Evolutionary conservation across 2,888 invertebrate species (phyloP), one percentile per base, ranked within the genome.

Genomic region (Serripes groenlandicus): DNA sequence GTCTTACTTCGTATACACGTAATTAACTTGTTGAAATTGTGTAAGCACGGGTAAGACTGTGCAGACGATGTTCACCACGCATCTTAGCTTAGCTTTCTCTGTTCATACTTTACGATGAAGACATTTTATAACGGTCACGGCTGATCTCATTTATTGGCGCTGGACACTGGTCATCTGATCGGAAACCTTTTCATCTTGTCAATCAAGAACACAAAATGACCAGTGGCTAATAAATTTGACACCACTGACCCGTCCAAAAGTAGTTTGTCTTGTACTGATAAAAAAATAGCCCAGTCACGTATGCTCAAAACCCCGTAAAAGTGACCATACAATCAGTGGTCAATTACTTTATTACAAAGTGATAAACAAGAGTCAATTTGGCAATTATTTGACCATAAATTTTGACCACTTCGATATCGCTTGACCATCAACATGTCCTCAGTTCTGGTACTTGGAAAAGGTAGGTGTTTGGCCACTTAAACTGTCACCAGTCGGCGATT

Each of bases 381-480:
- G 74, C 34, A 58, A 77, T 81, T 77, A 77, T 76, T 49, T 76
- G 34, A 34, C 68, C 81, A 81, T 81, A 76, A 81, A 81, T 26
- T 37, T 68, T 81, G 76, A 73, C 81, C 81, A 56, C 69, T 62
- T n/a, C 64, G 62, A 52, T 74, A 74, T 74, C 74, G 28, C 42
- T 52, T 74, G 74, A 74, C 74, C 74, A 74, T 64, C 74, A 32
- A 28, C 32, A 56, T 71, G 56, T 35, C 56, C 66, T 26, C n/a
- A 23, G 66, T 66, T 66, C 66, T 66, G 66, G 66, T 66, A 35
- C 35, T 37, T 26, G 66, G 28, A 66, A 66, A 42, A 21, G 37
- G 42, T 66, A 66, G 66, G 66, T 66, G 66, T 34, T 21, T 66
- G 0, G 37, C 37, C 28, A 66, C 66, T 66, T 18, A 66, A 66